Evolutionary conservation across 2,888 invertebrate species (phyloP), one percentile per base, ranked within the genome.

Genomic region (Dynastes tityus): DNA sequence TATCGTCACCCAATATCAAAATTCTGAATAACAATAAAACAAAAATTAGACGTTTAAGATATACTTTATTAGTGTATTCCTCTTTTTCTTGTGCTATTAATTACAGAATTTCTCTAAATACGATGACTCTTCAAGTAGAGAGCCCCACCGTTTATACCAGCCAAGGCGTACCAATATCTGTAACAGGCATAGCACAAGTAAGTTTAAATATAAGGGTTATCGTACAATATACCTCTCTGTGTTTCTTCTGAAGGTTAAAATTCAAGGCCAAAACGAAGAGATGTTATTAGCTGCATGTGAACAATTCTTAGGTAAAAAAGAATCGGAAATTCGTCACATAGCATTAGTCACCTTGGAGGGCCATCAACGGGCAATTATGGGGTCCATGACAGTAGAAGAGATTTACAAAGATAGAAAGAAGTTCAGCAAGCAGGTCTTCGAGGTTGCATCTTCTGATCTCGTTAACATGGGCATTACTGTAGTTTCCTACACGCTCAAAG

Each of bases 401-500:
- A 97, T 98, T 86, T 98, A 97, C 89, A 97, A 97, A 87, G 97
- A 98, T 88, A 92, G 98, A 78, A 97, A 98, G 89, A 97, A 97
- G 89, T 98, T 98, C 89, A 97, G 97, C 86, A 97, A 97, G 89
- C 93, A 94, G 89, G 97, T 98, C 2, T 98, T 97, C 85, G 97
- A 98, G 90, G 97, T 97, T 11, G 97, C 97, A 2, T 97, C 97
- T 29, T 97, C 97, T 73, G 97, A 98, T 90, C 91, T 98, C 81
- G 97, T 97, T 83, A 97, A 98, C 87, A 98, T 98, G 97, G 97
- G 98, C 64, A 97, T 98, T 84, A 97, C 97, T 8, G 97, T 98
- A 0, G 97, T 98, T 13, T 97, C 97, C 0, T 98, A 98, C 88
- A 98, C 97, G 0, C 90, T 98, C 40, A 98, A 97, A 89, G 98